phyloP scores from a whole-genome alignment of 2,888 invertebrate species.

The Platerodrilus igneus region DNA sequence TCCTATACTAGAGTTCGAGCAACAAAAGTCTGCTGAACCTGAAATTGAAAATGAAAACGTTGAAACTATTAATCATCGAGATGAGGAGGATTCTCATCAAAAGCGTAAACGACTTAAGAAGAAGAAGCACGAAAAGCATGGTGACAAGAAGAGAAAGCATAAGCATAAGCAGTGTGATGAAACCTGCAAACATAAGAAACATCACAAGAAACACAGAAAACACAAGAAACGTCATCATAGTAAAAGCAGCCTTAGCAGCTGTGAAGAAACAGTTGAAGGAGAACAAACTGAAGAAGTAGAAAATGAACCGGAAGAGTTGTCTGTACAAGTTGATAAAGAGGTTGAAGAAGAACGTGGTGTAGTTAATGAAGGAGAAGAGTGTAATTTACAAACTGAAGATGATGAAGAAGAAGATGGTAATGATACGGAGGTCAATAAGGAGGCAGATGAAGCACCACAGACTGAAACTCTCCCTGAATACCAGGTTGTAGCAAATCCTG shows the following conservation, averaged over 20 bases:
- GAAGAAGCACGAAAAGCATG: constrained; percentile 60
- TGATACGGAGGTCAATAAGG: constrained; percentile 24
- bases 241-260: too few relatives aligned
- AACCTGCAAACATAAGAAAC: constrained; percentile 66
- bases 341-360: constrained; percentile 45
- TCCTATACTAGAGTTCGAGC: too few relatives aligned
- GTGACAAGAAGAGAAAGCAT: constrained; percentile 63
- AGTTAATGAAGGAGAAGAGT: constrained; percentile 48
- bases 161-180: constrained; percentile 67
- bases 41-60: constrained; percentile 34
- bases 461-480: constrained; percentile 24
- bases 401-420: constrained; percentile 40
- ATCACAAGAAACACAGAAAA: constrained; percentile 74
- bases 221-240: constrained; percentile 69
- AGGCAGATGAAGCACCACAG: too few relatives aligned
- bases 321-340: too few relatives aligned
- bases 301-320: too few relatives aligned
- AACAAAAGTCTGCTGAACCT: constrained; percentile 20
- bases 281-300: too few relatives aligned
- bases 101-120: constrained; percentile 67
- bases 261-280: too few relatives aligned
- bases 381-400: constrained; percentile 45
- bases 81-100: constrained; percentile 53
- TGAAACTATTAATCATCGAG: constrained; percentile 40
- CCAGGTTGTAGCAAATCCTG: constrained; percentile 34